Percentiles rank a stretch among this genome's conserved stretches.
phyloP scores from a whole-genome alignment of 2,113 vertebrate species.

The Thalassoma bifasciatum region DNA sequence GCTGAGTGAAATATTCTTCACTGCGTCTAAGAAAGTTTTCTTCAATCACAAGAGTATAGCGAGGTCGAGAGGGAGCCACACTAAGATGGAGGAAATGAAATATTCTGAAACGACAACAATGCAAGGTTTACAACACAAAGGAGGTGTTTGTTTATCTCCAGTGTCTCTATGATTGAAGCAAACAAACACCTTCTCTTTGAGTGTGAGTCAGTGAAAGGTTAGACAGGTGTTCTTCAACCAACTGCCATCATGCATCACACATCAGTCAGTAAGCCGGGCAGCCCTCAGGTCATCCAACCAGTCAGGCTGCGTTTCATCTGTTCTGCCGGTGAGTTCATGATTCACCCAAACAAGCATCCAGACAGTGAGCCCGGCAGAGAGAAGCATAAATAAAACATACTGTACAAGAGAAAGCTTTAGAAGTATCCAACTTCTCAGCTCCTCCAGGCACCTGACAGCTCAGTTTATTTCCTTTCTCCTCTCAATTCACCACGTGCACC shows the following conservation, averaged over 20 bases:
- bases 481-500: too few relatives aligned
- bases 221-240: constrained; percentile 10
- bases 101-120: background rate
- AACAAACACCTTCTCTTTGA: background rate
- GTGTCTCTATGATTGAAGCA: background rate
- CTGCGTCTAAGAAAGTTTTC: too few relatives aligned
- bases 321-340: constrained; percentile 21
- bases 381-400: constrained; percentile 62
- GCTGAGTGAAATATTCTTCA: too few relatives aligned
- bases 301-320: constrained; percentile 37
- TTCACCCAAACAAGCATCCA: constrained; percentile 22
- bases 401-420: constrained; percentile 57
- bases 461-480: too few relatives aligned
- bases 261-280: constrained; percentile 6
- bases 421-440: constrained; percentile 45
- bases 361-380: constrained; percentile 20
- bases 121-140: background rate
- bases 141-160: background rate
- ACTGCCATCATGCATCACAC: background rate
- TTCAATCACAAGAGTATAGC: too few relatives aligned
- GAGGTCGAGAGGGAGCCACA: too few relatives aligned
- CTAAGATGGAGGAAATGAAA: background rate
- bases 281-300: constrained; percentile 12
- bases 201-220: constrained; percentile 16
- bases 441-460: constrained; percentile 22